phyloP scores from a whole-genome alignment of 2,113 vertebrate genomes.

The Recurvirostra avosetta region DNA sequence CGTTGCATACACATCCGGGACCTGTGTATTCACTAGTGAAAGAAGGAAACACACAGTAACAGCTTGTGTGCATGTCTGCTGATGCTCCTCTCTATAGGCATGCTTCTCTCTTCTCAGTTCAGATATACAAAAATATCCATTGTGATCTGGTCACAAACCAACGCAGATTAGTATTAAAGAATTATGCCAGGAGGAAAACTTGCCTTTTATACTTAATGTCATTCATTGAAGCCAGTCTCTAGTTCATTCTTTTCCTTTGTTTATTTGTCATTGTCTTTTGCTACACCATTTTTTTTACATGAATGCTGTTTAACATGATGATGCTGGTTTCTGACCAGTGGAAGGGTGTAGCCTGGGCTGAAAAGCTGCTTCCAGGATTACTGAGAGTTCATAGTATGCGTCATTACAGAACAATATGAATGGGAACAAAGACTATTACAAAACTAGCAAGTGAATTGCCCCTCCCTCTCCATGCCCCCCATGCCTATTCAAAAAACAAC shows the following conservation, averaged over 20 bases:
- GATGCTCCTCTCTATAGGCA: not conserved
- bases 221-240: slow-evolving; percentile 19
- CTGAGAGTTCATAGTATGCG: not conserved
- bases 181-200: slow-evolving; percentile 26
- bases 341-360: not conserved
- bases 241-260: slow-evolving; percentile 29
- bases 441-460: not conserved
- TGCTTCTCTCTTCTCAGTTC: not conserved
- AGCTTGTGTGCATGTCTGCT: not conserved
- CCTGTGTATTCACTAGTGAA: not conserved
- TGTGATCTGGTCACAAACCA: slow-evolving; percentile 53
- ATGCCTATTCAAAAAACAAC: not conserved
- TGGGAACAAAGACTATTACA: not conserved
- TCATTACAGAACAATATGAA: not conserved
- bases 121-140: slow-evolving; percentile 42
- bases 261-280: slow-evolving; percentile 47
- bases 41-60: not conserved
- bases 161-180: slow-evolving; percentile 20
- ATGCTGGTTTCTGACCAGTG: not conserved
- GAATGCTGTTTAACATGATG: not conserved
- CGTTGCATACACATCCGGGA: not conserved
- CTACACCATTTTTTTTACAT: slow-evolving; percentile 25
- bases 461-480: no score
- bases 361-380: slow-evolving; percentile 13
- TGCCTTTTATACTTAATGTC: slow-evolving; percentile 9